Conservation (phyloP, 2,888 invertebrate species). For the Argyresthia albistria region DNA sequence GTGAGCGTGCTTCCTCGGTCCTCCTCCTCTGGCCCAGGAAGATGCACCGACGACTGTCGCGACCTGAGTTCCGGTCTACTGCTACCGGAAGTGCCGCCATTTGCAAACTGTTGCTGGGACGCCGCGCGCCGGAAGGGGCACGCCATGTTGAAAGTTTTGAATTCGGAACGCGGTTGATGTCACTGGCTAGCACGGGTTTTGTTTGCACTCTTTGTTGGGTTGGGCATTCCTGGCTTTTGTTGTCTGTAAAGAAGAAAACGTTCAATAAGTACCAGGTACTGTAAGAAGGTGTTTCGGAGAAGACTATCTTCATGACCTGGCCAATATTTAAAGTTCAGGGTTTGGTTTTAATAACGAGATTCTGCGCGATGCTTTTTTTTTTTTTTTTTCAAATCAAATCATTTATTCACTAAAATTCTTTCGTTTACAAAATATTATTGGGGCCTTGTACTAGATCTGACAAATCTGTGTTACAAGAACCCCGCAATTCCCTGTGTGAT, state of each 20-base stretch:
- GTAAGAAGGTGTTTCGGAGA: no score
- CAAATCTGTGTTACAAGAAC: no score
- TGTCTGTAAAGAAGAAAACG: background rate
- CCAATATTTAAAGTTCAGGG: no score
- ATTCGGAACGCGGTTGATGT: background rate
- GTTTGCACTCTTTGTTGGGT: background rate
- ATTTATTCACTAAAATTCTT: no score
- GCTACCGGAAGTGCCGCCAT: constrained; percentile 48
- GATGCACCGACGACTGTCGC: constrained; percentile 77
- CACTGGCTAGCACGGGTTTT: background rate
- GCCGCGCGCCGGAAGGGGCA: constrained; percentile 73
- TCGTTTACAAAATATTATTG: no score
- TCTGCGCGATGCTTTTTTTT: no score
- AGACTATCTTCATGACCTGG: no score
- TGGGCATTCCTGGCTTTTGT: background rate
- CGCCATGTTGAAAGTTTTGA: constrained; percentile 33
- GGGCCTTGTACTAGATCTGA: no score
- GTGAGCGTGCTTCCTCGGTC: constrained; percentile 78
- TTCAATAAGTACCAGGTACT: background rate
- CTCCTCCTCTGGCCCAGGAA: constrained; percentile 75
- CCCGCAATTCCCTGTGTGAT: no score
- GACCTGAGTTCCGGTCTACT: constrained; percentile 62
- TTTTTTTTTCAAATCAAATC: no score
- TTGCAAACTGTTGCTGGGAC: constrained; percentile 68
- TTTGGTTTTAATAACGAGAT: no score